Conservation (phyloP, 2,113 vertebrate genomes). For the Petromus typicus region DNA sequence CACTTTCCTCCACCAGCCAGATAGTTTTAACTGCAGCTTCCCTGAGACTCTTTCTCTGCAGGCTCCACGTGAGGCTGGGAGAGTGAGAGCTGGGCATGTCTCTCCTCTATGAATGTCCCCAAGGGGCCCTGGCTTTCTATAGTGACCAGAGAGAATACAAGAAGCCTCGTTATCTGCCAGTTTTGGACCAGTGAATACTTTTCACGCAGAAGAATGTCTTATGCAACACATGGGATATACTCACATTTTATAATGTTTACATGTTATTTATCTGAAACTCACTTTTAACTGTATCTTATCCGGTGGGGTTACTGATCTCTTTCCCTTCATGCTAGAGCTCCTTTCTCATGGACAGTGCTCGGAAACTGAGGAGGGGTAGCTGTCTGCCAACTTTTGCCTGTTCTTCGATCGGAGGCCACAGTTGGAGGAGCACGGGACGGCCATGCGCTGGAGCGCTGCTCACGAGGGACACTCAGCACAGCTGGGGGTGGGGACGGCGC, state of each 20-base stretch:
- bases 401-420: background rate
- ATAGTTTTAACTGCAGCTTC: background rate
- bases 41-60: background rate
- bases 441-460: background rate
- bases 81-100: background rate
- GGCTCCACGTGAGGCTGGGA: background rate
- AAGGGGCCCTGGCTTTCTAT: background rate
- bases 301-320: background rate
- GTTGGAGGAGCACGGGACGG: background rate
- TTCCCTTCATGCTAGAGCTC: background rate
- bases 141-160: slow-evolving; percentile 2
- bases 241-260: background rate
- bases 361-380: background rate
- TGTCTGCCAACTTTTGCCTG: background rate
- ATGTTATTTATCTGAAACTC: slow-evolving; percentile 7
- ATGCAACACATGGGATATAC: background rate
- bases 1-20: background rate
- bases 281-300: background rate
- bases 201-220: background rate
- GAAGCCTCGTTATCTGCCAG: background rate
- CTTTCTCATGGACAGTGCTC: background rate
- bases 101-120: background rate
- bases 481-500: accelerated
- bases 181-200: background rate
- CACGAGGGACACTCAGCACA: background rate